These are phyloP conservation scores for Apostichopus japonicus DNA, from an alignment of 35 echinoderm and acorn worm genomes.

Conservation along the genomic window DNA sequence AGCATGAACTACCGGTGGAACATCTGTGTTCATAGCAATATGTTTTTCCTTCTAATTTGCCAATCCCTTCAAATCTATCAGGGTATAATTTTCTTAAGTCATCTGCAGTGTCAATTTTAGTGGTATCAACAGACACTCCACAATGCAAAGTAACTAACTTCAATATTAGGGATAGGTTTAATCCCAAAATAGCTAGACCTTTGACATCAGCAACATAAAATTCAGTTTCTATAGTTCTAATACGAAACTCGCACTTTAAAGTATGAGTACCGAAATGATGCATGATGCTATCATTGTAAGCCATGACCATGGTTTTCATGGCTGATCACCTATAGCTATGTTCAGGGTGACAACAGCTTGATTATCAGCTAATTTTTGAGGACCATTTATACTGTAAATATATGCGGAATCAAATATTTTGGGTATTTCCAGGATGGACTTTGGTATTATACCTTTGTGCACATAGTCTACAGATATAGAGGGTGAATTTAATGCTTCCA, in stretches of 20 bases:
- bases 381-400: not conserved
- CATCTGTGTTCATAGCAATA: conserved; percentile 33
- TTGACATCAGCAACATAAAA: conserved; percentile 63
- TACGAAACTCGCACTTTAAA: conserved; percentile 21
- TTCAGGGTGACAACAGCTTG: conserved; percentile 30
- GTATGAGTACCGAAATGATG: conserved; percentile 13
- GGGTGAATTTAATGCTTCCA: too few species aligned
- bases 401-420: not conserved
- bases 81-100: conserved; percentile 41
- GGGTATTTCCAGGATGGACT: too few species aligned
- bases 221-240: not conserved
- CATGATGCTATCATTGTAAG: conserved; percentile 9
- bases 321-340: not conserved
- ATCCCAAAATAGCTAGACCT: conserved; percentile 60
- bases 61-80: conserved; percentile 63
- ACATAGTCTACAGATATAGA: too few species aligned
- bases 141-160: conserved; percentile 44
- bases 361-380: not conserved
- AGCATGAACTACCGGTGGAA: conserved; percentile 59
- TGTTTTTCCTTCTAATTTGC: conserved; percentile 48
- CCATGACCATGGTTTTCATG: not conserved
- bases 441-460: too few species aligned
- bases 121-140: not conserved
- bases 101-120: conserved; percentile 2
- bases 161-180: conserved; percentile 32